Conservation (phyloP, 2,888 invertebrate genomes). For the Acrobasis repandana region DNA sequence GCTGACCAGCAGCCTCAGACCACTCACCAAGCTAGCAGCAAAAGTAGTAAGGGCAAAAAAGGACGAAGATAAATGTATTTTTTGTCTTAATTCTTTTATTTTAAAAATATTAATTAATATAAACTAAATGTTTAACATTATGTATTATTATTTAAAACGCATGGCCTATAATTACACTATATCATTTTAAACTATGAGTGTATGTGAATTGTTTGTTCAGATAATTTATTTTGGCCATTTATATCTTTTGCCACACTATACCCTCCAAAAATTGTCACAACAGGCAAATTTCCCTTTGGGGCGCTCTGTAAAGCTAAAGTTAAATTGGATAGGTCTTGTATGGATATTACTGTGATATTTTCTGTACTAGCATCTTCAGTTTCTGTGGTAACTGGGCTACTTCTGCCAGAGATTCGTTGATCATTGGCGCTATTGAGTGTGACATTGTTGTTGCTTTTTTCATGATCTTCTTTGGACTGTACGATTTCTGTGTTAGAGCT, state of each 20-base stretch:
- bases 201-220: slow-evolving; percentile 61
- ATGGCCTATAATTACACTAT: not conserved
- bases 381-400: slow-evolving; percentile 68
- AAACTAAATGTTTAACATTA: not conserved
- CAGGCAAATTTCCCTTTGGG: slow-evolving; percentile 44
- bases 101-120: slow-evolving; percentile 14
- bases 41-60: slow-evolving; percentile 75
- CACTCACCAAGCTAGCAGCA: slow-evolving; percentile 56
- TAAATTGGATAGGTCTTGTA: slow-evolving; percentile 35
- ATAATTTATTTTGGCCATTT: slow-evolving; percentile 66
- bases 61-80: slow-evolving; percentile 63
- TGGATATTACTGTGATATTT: slow-evolving; percentile 60
- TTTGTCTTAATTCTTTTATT: slow-evolving; percentile 3
- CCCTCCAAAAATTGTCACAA: slow-evolving; percentile 71
- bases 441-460: slow-evolving; percentile 62
- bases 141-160: not conserved
- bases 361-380: slow-evolving; percentile 65
- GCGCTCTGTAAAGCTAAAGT: slow-evolving; percentile 35
- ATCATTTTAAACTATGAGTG: slow-evolving; percentile 40
- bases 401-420: slow-evolving; percentile 68
- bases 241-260: slow-evolving; percentile 73
- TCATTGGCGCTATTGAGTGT: slow-evolving; percentile 61
- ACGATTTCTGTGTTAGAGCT: slow-evolving; percentile 48
- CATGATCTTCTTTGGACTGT: slow-evolving; percentile 56
- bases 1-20: slow-evolving; percentile 73